Evolutionary conservation across 2,113 vertebrate genomes (phyloP).

Genomic region (Thryonomys swinderianus): DNA sequence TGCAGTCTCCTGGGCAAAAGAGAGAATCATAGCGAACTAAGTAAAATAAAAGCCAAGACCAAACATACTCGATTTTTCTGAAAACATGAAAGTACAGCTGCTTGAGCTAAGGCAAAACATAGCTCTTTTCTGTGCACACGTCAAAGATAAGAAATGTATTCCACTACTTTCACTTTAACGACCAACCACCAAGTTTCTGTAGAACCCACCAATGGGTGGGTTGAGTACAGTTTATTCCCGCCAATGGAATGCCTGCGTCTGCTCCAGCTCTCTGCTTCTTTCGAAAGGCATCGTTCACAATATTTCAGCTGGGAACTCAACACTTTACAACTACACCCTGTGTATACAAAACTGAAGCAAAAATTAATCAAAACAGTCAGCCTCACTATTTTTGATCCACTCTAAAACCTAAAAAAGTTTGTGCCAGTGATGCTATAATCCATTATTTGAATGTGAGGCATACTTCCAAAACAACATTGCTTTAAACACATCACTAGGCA

Average conservation of each 20-base stretch:
- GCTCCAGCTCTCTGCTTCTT: neutral
- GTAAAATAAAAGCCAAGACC: slow-evolving; percentile 51
- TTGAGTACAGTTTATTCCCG: no score
- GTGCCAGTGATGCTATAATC: neutral
- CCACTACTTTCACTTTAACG: neutral
- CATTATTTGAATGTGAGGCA: neutral
- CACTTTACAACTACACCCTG: neutral
- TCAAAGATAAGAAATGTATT: neutral
- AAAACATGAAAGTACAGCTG: neutral
- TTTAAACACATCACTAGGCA: neutral
- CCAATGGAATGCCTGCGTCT: neutral
- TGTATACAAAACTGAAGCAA: neutral
- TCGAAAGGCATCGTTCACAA: neutral
- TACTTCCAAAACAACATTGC: neutral
- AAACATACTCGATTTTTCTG: neutral
- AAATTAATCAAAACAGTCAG: neutral
- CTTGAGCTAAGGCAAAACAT: neutral
- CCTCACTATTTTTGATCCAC: neutral
- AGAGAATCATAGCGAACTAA: slow-evolving; percentile 74
- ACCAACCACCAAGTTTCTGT: neutral
- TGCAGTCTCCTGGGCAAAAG: slow-evolving; percentile 93
- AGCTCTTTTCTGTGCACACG: neutral
- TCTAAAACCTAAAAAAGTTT: neutral
- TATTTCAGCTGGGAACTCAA: neutral
- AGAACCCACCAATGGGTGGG: no score